These are phyloP conservation scores for Acanthis flammea DNA, from an alignment of 2,797 vertebrate genomes.

Conservation along the genomic window DNA sequence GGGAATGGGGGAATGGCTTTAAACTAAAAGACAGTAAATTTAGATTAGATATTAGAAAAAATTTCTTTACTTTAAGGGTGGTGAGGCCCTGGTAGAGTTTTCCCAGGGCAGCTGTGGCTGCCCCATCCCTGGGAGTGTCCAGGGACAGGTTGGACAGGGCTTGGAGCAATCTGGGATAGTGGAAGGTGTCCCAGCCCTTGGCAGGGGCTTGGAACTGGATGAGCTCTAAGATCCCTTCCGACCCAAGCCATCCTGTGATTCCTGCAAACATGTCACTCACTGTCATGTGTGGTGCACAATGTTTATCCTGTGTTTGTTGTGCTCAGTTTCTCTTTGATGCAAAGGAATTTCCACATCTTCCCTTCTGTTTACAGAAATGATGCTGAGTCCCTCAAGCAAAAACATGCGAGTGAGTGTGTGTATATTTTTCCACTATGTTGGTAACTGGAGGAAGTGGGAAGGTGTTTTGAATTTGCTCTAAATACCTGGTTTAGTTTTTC, in stretches of 20 bases:
- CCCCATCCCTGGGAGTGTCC: not conserved
- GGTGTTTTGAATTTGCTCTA: constrained; percentile 5
- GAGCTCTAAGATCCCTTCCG: not conserved
- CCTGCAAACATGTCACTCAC: not conserved
- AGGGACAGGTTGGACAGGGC: not conserved
- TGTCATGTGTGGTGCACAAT: not conserved
- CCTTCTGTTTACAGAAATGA: constrained; percentile 39
- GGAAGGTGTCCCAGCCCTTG: not conserved
- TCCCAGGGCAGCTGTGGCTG: not conserved
- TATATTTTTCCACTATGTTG: not conserved
- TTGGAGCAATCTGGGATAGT: not conserved
- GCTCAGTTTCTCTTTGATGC: not conserved
- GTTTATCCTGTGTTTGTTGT: not conserved
- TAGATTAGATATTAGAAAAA: not conserved
- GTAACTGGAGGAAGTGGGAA: constrained; percentile 25
- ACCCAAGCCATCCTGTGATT: not conserved
- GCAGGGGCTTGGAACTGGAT: not conserved
- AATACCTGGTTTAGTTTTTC: constrained; percentile 16
- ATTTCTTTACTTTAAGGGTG: not conserved
- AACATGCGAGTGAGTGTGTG: not conserved
- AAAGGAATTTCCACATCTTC: not conserved
- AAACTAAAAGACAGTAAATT: not conserved
- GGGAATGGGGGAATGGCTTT: not conserved
- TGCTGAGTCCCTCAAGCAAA: not conserved
- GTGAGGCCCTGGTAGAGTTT: rapidly evolving